Conservation (phyloP, 2,797 vertebrate species). For the Myotis vivesi region DNA sequence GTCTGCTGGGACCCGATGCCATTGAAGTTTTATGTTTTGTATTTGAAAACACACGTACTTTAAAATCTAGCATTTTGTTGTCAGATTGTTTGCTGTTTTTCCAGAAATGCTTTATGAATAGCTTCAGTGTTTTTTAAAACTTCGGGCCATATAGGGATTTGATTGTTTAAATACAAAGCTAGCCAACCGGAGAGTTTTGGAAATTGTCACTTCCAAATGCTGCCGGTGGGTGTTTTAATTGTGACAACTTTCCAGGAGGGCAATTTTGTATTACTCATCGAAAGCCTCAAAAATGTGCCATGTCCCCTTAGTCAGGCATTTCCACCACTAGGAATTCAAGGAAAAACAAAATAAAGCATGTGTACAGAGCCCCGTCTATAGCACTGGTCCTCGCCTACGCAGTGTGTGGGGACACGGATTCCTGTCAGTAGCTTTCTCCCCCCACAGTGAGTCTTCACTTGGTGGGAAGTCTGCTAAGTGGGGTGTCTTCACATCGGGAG, state of each 20-base stretch:
- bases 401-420: background rate
- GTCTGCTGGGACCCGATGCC: background rate
- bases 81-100: background rate
- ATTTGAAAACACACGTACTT: background rate
- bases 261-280: constrained; percentile 73
- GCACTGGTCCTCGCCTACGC: background rate
- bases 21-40: background rate
- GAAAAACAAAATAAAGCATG: background rate
- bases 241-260: constrained; percentile 71
- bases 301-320: constrained; percentile 70
- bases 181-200: background rate
- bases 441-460: background rate
- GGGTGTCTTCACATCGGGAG: background rate
- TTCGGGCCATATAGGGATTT: background rate
- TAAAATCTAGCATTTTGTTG: background rate
- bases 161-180: constrained; percentile 30
- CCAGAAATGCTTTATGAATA: background rate
- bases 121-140: background rate
- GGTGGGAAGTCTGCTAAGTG: background rate
- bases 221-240: constrained; percentile 52
- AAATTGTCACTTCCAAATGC: constrained; percentile 61
- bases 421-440: background rate
- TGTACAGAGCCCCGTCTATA: background rate
- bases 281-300: constrained; percentile 76
- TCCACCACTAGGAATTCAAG: constrained; percentile 68